Evolutionary conservation across 2,888 invertebrate genomes (phyloP).

Genomic region (Eudiplozoon nipponicum): DNA sequence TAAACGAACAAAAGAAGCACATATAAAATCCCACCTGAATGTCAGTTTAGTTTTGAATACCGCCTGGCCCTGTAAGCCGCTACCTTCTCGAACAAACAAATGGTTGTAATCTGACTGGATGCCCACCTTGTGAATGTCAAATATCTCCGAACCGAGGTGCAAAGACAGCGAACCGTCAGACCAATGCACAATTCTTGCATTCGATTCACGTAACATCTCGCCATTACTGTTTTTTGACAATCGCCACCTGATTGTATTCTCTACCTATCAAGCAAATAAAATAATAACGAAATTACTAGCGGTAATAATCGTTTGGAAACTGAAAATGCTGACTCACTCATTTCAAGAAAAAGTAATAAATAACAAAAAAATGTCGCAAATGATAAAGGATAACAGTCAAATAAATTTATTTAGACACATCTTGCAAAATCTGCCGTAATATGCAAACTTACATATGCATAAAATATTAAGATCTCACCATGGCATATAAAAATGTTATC

Average conservation of each 20-base stretch:
- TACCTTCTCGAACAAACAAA: conserved; percentile 77
- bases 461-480: too few relatives aligned
- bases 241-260: conserved; percentile 39
- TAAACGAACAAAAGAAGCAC: conserved; percentile 2
- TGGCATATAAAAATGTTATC: too few relatives aligned
- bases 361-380: too few relatives aligned
- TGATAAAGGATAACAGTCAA: too few relatives aligned
- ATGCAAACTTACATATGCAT: too few relatives aligned
- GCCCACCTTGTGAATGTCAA: conserved; percentile 70
- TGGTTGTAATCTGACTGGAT: conserved; percentile 71
- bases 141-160: conserved; percentile 78
- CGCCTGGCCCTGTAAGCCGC: conserved; percentile 78
- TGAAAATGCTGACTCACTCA: too few relatives aligned
- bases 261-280: too few relatives aligned
- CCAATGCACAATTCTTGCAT: conserved; percentile 75
- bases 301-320: too few relatives aligned
- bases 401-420: too few relatives aligned
- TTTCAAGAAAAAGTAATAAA: too few relatives aligned
- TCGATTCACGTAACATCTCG: conserved; percentile 34
- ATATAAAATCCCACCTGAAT: conserved; percentile 34
- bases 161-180: conserved; percentile 86
- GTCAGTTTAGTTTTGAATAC: conserved; percentile 78
- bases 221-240: conserved; percentile 37
- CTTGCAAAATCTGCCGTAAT: too few relatives aligned
- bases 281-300: too few relatives aligned